Evolutionary conservation across 2,888 invertebrate genomes (phyloP).

Genomic region (Nemotelus pantherinus): DNA sequence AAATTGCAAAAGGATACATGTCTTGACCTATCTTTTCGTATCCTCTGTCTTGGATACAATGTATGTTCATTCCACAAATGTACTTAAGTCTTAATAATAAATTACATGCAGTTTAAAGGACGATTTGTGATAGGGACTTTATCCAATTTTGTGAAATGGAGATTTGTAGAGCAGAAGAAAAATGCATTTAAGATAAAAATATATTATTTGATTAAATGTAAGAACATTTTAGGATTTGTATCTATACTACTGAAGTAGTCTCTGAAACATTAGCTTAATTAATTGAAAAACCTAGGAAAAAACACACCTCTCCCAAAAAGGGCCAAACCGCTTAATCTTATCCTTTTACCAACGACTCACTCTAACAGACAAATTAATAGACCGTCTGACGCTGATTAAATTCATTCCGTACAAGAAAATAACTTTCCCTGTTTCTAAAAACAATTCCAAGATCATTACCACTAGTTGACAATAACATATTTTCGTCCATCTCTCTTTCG

Average conservation of each 20-base stretch:
- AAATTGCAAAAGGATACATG: conserved; percentile 10
- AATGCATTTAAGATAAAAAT: too few relatives aligned
- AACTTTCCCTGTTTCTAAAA: neutral
- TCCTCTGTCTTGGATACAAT: neutral
- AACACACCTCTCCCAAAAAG: too few relatives aligned
- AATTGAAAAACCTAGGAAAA: too few relatives aligned
- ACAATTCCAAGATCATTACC: conserved; percentile 13
- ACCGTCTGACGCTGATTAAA: conserved; percentile 18
- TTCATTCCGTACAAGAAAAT: neutral
- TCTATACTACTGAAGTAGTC: too few relatives aligned
- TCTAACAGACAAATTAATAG: conserved; percentile 21
- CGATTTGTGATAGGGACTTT: neutral
- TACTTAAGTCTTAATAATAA: conserved; percentile 38
- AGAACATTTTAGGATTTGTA: too few relatives aligned
- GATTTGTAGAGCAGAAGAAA: too few relatives aligned
- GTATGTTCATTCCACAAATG: neutral
- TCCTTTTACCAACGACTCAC: neutral
- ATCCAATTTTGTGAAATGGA: too few relatives aligned
- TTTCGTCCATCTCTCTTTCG: too few relatives aligned
- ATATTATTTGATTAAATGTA: too few relatives aligned
- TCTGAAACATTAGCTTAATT: too few relatives aligned
- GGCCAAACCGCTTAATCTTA: too few relatives aligned
- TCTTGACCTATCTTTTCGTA: conserved; percentile 30
- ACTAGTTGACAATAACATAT: neutral
- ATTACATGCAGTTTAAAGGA: conserved; percentile 30